These are phyloP conservation scores for Neodontobutis hainanensis DNA, from an alignment of 2,113 vertebrate genomes.

Conservation along the genomic window DNA sequence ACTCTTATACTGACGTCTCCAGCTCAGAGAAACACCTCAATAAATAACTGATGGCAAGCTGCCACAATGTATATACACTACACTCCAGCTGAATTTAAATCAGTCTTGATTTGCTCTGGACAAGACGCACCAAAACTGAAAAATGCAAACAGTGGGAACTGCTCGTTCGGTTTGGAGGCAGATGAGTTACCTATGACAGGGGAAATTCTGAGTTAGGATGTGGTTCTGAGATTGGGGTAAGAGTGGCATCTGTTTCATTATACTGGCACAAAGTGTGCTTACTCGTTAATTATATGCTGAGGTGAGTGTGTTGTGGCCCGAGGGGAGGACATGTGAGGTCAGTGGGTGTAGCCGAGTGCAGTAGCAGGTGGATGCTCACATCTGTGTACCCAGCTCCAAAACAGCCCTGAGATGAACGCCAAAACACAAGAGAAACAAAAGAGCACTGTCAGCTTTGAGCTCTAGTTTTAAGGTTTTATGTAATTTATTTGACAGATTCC, in stretches of 20 bases:
- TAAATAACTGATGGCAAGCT: too few relatives aligned
- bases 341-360: conserved; percentile 24
- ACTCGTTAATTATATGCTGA: conserved; percentile 53
- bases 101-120: conserved; percentile 60
- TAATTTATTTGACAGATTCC: too few relatives aligned
- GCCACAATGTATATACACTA: not conserved
- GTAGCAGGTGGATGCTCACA: conserved; percentile 66
- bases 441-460: not conserved
- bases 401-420: conserved; percentile 35
- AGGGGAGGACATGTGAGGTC: conserved; percentile 58
- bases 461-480: too few relatives aligned
- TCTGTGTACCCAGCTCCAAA: conserved; percentile 47
- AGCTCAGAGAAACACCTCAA: too few relatives aligned
- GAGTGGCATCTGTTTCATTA: conserved; percentile 58
- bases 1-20: too few relatives aligned
- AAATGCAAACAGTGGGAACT: conserved; percentile 6
- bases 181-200: conserved; percentile 11
- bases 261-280: conserved; percentile 44
- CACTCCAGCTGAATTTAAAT: conserved; percentile 41
- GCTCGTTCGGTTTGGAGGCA: not conserved
- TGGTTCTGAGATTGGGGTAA: conserved; percentile 20
- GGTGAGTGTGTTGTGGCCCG: conserved; percentile 29
- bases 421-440: conserved; percentile 32
- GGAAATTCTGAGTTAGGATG: conserved; percentile 27
- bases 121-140: conserved; percentile 18